Percentiles rank a stretch among this genome's conserved stretches.
These are phyloP conservation scores for Myripristis murdjan DNA, from an alignment of 2,797 vertebrate genomes.

Conservation along the genomic window DNA sequence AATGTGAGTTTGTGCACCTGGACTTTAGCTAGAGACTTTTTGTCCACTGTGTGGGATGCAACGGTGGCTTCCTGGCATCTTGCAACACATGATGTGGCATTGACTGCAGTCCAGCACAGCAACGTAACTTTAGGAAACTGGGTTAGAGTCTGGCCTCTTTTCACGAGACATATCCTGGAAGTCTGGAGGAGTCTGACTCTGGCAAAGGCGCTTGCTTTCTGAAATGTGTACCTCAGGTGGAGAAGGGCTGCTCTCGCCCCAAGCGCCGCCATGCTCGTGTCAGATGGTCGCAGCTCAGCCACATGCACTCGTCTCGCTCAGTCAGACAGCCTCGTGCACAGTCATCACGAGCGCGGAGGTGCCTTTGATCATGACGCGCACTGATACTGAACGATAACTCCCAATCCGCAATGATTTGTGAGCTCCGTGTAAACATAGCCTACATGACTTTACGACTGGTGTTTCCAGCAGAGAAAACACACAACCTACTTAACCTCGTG, in stretches of 20 bases:
- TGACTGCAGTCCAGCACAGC: slow-evolving; percentile 76
- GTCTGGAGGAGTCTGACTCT: slow-evolving; percentile 49
- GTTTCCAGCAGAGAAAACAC: neutral
- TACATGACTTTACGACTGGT: neutral
- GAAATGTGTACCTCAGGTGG: slow-evolving; percentile 63
- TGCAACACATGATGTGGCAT: slow-evolving; percentile 37
- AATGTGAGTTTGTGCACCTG: slow-evolving; percentile 84
- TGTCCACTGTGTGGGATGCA: slow-evolving; percentile 25
- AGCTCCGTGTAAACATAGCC: slow-evolving; percentile 1
- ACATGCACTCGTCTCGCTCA: neutral
- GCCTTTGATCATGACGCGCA: no score
- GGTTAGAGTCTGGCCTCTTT: slow-evolving; percentile 63
- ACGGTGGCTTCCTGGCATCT: slow-evolving; percentile 66
- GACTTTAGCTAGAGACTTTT: slow-evolving; percentile 78
- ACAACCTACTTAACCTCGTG: neutral
- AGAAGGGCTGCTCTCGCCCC: slow-evolving; percentile 68
- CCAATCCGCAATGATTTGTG: neutral
- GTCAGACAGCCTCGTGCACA: neutral
- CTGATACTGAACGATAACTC: neutral
- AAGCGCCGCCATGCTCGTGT: slow-evolving; percentile 53
- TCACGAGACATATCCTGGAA: slow-evolving; percentile 43
- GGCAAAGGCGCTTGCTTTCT: slow-evolving; percentile 50
- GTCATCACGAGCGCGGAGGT: neutral
- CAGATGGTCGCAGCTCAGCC: slow-evolving; percentile 3
- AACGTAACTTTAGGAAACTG: slow-evolving; percentile 82